phyloP scores from a whole-genome alignment of 2,888 invertebrate species.

The Oscheius myriophilus region DNA sequence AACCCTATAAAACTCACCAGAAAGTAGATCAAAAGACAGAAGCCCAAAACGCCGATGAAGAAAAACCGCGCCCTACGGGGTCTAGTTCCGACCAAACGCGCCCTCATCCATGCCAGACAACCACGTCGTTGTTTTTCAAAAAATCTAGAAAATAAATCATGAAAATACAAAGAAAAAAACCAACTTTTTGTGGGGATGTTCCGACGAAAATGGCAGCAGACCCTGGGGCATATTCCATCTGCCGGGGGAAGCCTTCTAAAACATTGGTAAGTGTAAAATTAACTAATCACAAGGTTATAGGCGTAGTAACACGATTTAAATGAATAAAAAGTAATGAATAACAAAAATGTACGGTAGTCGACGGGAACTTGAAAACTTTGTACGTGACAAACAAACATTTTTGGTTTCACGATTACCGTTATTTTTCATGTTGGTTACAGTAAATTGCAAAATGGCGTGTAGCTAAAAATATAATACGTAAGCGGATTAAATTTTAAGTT shows the following conservation, averaged over 20 bases:
- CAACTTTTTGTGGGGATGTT: constrained; percentile 21
- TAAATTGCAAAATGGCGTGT: no score
- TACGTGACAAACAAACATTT: no score
- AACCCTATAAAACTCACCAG: constrained; percentile 1
- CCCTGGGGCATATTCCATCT: constrained; percentile 26
- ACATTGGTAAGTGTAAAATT: no score
- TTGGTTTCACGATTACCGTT: no score
- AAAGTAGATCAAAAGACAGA: constrained; percentile 6
- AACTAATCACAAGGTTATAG: no score
- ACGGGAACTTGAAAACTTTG: no score
- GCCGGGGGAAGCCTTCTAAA: neutral
- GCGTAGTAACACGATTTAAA: no score
- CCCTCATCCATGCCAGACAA: neutral
- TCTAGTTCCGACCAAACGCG: neutral
- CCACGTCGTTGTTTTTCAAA: constrained; percentile 8
- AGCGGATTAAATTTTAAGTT: no score
- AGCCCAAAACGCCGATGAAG: neutral
- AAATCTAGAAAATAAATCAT: neutral
- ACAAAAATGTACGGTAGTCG: no score
- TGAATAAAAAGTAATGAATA: no score
- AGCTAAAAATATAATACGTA: no score
- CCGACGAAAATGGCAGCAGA: constrained; percentile 17
- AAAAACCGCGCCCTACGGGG: constrained; percentile 1
- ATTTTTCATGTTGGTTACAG: no score
- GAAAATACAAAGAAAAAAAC: neutral